Conservation (phyloP, 2,797 vertebrate genomes). For the Scarus forsteni region DNA sequence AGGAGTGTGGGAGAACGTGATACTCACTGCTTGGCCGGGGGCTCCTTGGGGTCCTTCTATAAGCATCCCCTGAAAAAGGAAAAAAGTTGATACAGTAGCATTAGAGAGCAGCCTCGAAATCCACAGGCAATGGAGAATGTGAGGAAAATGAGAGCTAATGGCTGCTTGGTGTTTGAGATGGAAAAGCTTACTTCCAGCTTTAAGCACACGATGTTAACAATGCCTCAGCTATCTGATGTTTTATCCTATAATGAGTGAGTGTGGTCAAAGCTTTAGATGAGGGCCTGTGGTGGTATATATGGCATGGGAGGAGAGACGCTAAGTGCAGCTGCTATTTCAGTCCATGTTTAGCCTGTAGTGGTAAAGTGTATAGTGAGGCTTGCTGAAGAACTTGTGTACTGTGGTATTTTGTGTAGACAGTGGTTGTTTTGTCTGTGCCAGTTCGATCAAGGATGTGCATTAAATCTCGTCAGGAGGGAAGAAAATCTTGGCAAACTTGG, state of each 20-base stretch:
- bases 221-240: slow-evolving; percentile 20
- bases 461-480: slow-evolving; percentile 23
- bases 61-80: slow-evolving; percentile 94
- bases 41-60: slow-evolving; percentile 94
- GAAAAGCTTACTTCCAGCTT: slow-evolving; percentile 54
- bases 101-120: slow-evolving; percentile 62
- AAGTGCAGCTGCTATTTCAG: slow-evolving; percentile 55
- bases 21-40: slow-evolving; percentile 92
- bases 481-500: background rate
- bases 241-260: slow-evolving; percentile 37
- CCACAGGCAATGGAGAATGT: slow-evolving; percentile 47
- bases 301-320: slow-evolving; percentile 29
- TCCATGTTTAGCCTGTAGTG: slow-evolving; percentile 36
- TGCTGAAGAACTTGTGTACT: slow-evolving; percentile 19
- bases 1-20: slow-evolving; percentile 77
- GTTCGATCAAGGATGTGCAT: slow-evolving; percentile 7
- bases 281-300: slow-evolving; percentile 42
- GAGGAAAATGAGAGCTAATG: slow-evolving; percentile 18
- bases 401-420: slow-evolving; percentile 27
- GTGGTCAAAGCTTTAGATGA: slow-evolving; percentile 30
- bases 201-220: slow-evolving; percentile 31
- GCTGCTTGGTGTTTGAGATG: slow-evolving; percentile 51
- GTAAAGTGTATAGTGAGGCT: slow-evolving; percentile 34
- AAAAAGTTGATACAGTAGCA: slow-evolving; percentile 78
- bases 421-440: slow-evolving; percentile 19